Base-by-base conservation (phyloP, 2,113 vertebrate species). In the Boleophthalmus pectinirostris region DNA sequence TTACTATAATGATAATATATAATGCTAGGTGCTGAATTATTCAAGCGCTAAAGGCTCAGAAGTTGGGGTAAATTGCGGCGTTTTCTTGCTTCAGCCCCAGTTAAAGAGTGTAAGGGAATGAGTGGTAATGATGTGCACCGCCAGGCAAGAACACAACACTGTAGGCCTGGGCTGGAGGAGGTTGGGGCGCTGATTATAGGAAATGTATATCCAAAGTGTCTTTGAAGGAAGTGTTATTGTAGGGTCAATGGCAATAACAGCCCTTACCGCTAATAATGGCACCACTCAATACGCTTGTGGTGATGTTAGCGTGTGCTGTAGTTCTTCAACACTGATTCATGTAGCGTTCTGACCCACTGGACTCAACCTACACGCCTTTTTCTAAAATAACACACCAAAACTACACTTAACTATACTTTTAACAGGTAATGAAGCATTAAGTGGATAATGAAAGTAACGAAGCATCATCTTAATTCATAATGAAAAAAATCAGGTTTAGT, bases 21-120 rank as follows among this genome's bases (percentile, higher is more conserved):
- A 82, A 90, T 81, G 82, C 83, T 86, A 77, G 18, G 68, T 35
- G 25, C 65, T 92, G 81, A 92, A 93, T 91, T 89, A 91, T 93
- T 92, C 79, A 93, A 73, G 74, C 66, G 79, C 87, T 82, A 77
- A 75, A 90, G 75, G 66, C 88, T 91, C 77, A 83, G 87, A 92
- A 88, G 85, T 91, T 82, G 66, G 75, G 83, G 77, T 69, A 91
- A 90, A 86, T 88, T 90, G 84, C 85, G 66, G 51, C 51, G 77
- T 75, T 76, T 72, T 69, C 29, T 56, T 53, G 61, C 69, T 43
- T 77, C 74, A 78, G 60, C 45, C 75, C 43, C 49, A 70, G 70
- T 65, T 77, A 81, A 18, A 78, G 66, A 75, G 69, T 71, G 71
- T 71, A 75, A 56, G 65, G 74, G 70, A 78, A 87, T 58, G 75